These are phyloP conservation scores for Phenganax subtilis DNA, from an alignment of 92 coral and sea anemone genomes.

Conservation along the genomic window DNA sequence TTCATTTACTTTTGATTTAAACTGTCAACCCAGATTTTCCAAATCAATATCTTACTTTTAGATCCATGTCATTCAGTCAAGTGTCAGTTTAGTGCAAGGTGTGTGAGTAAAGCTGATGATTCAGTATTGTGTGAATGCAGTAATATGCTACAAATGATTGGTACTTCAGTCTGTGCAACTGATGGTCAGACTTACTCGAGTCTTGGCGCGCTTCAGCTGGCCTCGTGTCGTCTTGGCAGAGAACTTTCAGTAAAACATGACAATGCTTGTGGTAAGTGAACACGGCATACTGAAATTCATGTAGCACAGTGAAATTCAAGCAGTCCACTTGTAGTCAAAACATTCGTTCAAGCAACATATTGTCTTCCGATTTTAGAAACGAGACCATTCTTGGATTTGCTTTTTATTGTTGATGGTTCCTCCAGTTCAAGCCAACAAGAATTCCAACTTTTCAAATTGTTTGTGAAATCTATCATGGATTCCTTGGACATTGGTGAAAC, in stretches of 20 bases:
- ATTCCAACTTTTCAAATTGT: conserved; percentile 20
- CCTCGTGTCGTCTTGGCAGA: conserved; percentile 36
- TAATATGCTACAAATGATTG: conserved; percentile 14
- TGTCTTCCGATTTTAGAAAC: neutral
- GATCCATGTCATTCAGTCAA: conserved; percentile 79
- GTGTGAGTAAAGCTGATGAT: conserved; percentile 78
- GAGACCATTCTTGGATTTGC: conserved; percentile 24
- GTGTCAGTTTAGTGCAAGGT: conserved; percentile 70
- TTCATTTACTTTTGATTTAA: neutral
- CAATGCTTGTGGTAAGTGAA: conserved; percentile 29
- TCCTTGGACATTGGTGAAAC: conserved; percentile 26
- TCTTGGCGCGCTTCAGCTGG: conserved; percentile 20
- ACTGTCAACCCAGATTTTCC: no score
- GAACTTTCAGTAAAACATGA: conserved; percentile 28
- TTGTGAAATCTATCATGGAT: conserved; percentile 31
- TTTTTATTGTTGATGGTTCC: conserved; percentile 35
- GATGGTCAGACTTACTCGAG: conserved; percentile 33
- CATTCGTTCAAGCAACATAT: neutral
- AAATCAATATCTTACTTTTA: conserved; percentile 15
- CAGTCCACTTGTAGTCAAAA: neutral
- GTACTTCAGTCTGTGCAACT: conserved; percentile 16
- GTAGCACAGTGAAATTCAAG: neutral
- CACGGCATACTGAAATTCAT: neutral
- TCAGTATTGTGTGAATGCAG: conserved; percentile 68
- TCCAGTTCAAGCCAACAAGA: conserved; percentile 26